phyloP scores from a whole-genome alignment of 2,113 vertebrate species.

The Python bivittatus region DNA sequence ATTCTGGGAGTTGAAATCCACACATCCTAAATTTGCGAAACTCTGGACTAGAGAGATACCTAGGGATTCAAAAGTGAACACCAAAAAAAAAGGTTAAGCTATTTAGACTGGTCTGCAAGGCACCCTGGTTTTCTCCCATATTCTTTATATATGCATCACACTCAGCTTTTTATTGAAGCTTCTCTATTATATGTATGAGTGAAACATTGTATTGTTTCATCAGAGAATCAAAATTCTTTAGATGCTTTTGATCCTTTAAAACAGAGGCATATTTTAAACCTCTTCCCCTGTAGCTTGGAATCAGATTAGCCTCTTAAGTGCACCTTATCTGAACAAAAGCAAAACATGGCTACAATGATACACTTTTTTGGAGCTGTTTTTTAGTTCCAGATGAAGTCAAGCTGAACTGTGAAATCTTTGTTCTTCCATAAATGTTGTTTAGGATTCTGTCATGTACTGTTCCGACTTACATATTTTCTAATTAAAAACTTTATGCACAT shows the following conservation, averaged over 20 bases:
- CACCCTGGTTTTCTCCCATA: not conserved
- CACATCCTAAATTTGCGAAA: not conserved
- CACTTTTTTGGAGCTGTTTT: conserved; percentile 57
- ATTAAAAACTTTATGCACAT: conserved; percentile 81
- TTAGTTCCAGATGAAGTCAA: conserved; percentile 67
- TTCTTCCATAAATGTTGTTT: conserved; percentile 71
- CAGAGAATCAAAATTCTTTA: conserved; percentile 41
- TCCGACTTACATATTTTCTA: conserved; percentile 82
- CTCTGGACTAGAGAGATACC: conserved; percentile 48
- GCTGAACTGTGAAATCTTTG: conserved; percentile 77
- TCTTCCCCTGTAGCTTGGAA: conserved; percentile 28
- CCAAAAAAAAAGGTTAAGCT: not conserved
- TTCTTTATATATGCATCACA: not conserved
- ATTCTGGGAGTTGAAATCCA: not conserved
- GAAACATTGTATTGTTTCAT: conserved; percentile 5
- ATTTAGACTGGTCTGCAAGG: not conserved
- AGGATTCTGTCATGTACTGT: conserved; percentile 75
- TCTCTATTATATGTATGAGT: not conserved
- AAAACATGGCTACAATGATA: conserved; percentile 58
- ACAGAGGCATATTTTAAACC: conserved; percentile 14
- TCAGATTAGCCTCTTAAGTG: conserved; percentile 57
- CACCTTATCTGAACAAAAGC: conserved; percentile 63
- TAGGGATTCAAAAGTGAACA: no score
- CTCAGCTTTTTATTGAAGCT: conserved; percentile 2
- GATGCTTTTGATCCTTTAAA: conserved; percentile 45